Base-by-base conservation (phyloP, 2,797 vertebrate genomes). In the Sparus aurata region DNA sequence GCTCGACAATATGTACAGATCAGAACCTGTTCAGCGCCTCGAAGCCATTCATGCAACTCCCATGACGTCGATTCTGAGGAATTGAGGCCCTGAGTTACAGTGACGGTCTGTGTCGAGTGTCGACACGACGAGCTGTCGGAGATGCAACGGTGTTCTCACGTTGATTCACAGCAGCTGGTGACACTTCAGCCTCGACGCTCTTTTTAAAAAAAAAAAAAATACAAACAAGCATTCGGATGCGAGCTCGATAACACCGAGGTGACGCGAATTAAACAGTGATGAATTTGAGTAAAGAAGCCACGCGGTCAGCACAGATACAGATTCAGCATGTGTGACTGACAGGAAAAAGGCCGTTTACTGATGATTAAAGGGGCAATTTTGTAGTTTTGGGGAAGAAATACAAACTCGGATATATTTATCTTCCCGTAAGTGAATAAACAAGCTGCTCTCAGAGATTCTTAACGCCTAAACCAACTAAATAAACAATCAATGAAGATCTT, bases 131-230 rank as follows among this genome's bases (percentile, higher is more conserved):
- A 66, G 41, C 55, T 75, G 82, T 63, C 77, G 61, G 58, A n/a
- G 47, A 65, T 61, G 34, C 49, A 67, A 38, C 77, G 57, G 69
- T n/a, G 64, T 84, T 89, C 75, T 89, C 83, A 75, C 64, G 75
- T 61, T 69, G 30, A 78, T 75, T 85, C 81, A 65, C 84, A 90
- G 50, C 84, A 87, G 84, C 87, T 90, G 85, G 78, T 88, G 86
- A 68, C 85, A 79, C 73, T 79, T 86, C 17, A n/a, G 60, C 61
- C 75, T 79, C 47, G 34, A 75, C 85, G 81, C 63, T 59, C 73
- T 27, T 27, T 27, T 27, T 3, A 27, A 2, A 27, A 27, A 27
- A 25, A n/a, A n/a, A n/a, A n/a, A 25, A 4, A 27, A 27, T 27
- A 27, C 27, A 27, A 27, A 57, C 65, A 77, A 58, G 54, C 59